Conservation (phyloP, 2,888 invertebrate genomes). For the Cephus sareptanus region DNA sequence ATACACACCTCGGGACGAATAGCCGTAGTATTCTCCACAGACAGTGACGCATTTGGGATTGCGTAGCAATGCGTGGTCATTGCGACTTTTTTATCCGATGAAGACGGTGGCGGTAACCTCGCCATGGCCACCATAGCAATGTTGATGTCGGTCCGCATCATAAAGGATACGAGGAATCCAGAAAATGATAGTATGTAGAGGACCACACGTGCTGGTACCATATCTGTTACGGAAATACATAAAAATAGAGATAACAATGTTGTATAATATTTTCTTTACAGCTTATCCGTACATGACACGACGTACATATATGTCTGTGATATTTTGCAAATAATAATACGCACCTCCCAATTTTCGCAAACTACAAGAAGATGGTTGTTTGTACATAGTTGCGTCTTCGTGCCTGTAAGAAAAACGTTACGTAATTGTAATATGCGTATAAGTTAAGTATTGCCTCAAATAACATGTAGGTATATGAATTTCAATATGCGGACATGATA, state of each 20-base stretch:
- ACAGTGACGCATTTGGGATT: constrained; percentile 34
- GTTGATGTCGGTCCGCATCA: constrained; percentile 82
- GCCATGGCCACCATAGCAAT: constrained; percentile 79
- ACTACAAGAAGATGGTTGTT: constrained; percentile 38
- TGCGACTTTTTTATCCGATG: constrained; percentile 33
- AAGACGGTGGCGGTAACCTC: constrained; percentile 46
- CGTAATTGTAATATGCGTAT: neutral
- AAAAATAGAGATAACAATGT: neutral
- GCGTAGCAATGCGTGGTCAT: constrained; percentile 53
- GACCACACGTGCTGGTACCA: constrained; percentile 76
- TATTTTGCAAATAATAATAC: neutral
- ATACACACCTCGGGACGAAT: constrained; percentile 34
- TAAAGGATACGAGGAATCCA: constrained; percentile 79
- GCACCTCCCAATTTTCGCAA: constrained; percentile 34
- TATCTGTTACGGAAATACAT: constrained; percentile 54
- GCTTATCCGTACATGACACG: too few species aligned
- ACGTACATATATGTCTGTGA: too few species aligned
- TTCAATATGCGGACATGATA: neutral
- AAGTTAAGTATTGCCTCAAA: neutral
- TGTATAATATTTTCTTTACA: too few species aligned
- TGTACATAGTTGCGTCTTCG: constrained; percentile 47
- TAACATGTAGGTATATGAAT: neutral
- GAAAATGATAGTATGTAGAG: constrained; percentile 79
- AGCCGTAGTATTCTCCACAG: constrained; percentile 28
- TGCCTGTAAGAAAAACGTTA: constrained; percentile 40